Evolutionary conservation across 2,113 vertebrate species (phyloP), one percentile per base, ranked within the genome.

Genomic region (Myotis brandtii): DNA sequence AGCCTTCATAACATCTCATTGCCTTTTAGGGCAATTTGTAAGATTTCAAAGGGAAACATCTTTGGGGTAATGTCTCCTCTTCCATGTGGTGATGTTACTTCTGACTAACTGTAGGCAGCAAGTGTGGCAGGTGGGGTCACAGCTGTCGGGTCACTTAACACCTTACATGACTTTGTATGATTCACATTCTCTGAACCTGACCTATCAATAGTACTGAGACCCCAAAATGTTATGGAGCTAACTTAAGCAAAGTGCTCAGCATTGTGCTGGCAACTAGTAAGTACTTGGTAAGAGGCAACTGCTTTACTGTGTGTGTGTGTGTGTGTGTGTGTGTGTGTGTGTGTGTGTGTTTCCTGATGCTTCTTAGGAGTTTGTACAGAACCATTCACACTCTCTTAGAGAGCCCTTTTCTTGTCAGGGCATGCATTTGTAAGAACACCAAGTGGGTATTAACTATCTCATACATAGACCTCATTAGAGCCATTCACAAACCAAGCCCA

Each of bases 401-500:
- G 54, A 94, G 43, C 64, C n/a, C 56, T 75, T 69, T 80, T 93
- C 43, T 86, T 83, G 62, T 89, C 85, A 94, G 75, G 91, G 59
- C 34, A 46, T 91, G 69, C 69, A 80, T 95, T 83, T 95, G 10
- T 94, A 76, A 95, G 91, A 91, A 89, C 88, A 50, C 88, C 34
- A 81, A 84, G 88, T 94, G 83, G 75, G 13, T 94, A 89, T 77
- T 95, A 97, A 91, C 86, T 54, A 2, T 96, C 69, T 95, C 59
- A 59, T 62, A 32, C 73, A 80, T 13, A 92, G 73, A 86, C 64
- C 83, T 97, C 93, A 88, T 95, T 90, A 97, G 85, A 48, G 79
- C 50, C 62, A 97, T 96, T 95, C 86, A 91, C 89, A 91, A 93
- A 88, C 91, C 77, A 91, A 82, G 93, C 48, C 79, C 62, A 83